Evolutionary conservation across 2,113 vertebrate species (phyloP), one percentile per base, ranked within the genome.

Genomic region (Dipodomys spectabilis): DNA sequence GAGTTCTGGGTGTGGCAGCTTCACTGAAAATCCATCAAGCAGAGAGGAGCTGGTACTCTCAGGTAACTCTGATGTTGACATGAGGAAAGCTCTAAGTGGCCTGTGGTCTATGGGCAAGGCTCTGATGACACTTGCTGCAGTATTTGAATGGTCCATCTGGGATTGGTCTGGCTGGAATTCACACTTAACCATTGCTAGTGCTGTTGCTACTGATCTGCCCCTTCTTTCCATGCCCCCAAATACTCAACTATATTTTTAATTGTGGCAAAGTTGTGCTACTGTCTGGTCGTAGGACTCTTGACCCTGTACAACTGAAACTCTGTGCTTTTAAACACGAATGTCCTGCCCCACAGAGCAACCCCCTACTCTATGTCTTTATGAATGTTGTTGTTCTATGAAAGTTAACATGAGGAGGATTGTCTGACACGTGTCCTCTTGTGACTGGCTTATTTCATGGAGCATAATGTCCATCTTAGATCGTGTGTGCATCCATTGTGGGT

Each of bases 81-180:
- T 53, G 57, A 7, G 7, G 11, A 35, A 44, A 19, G 22, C 39
- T 44, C 7, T 7, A 78, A 28, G 30, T 80, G 72, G 49, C 30
- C 53, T 13, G 15, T 57, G 60, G 27, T 39, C 67, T 18, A 0
- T 25, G 20, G 49, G 8, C 16, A 35, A 13, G 18, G 12, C 32
- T 25, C n/a, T 12, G 57, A 18, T 0, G 69, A 62, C 15, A 53
- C 45, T 67, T 44, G 32, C 78, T 67, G 6, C 1, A 22, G 6
- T 49, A 44, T 69, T 2, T 71, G 22, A 74, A 7, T 1, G 60
- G 39, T 11, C 30, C 28, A 1, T 44, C 20, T 0, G 1, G 9
- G 49, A 20, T 32, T 32, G 35, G 6, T 30, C 80, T 79, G 75
- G 8, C 79, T 49, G 53, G 16, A 15, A 9, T 82, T 35, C 45